Evolutionary conservation across 1,140 invertebrate species (phyloP).

Genomic region (Drosophila subpulchrella): DNA sequence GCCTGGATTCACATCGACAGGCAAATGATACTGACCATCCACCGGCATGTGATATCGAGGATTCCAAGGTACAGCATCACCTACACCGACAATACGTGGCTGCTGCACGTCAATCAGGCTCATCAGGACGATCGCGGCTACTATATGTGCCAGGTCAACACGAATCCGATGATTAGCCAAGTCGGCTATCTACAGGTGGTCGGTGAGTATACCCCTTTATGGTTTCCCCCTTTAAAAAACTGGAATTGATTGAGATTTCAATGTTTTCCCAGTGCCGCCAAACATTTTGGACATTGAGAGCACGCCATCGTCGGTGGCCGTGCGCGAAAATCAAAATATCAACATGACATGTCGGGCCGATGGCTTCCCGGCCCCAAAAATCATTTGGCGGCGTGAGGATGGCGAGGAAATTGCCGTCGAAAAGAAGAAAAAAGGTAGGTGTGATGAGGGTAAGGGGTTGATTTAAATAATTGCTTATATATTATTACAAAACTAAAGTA

Average conservation of each 20-base stretch:
- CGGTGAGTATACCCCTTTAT: conserved; percentile 88
- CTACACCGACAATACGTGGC: conserved; percentile 96
- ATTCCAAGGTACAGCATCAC: conserved; percentile 94
- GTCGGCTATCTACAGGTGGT: conserved; percentile 97
- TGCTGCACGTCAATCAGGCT: conserved; percentile 93
- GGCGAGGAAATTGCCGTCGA: conserved; percentile 92
- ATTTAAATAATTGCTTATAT: not conserved
- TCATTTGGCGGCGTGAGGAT: conserved; percentile 96
- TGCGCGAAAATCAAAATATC: conserved; percentile 95
- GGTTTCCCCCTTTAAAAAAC: not conserved
- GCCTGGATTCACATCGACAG: conserved; percentile 97
- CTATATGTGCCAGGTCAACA: conserved; percentile 97
- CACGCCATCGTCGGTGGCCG: conserved; percentile 93
- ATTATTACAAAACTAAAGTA: no score
- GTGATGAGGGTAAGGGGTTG: not conserved
- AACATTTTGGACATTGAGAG: conserved; percentile 94
- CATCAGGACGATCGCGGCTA: conserved; percentile 95
- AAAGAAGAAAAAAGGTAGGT: conserved; percentile 91
- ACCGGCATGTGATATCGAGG: conserved; percentile 94
- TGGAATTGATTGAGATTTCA: not conserved
- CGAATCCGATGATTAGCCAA: conserved; percentile 98
- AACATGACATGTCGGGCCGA: conserved; percentile 95
- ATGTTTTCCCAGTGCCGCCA: conserved; percentile 89
- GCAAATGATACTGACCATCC: conserved; percentile 97
- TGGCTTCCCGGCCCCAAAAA: conserved; percentile 94